phyloP scores from a whole-genome alignment of 2,113 vertebrate species.

The Argyrosomus japonicus region DNA sequence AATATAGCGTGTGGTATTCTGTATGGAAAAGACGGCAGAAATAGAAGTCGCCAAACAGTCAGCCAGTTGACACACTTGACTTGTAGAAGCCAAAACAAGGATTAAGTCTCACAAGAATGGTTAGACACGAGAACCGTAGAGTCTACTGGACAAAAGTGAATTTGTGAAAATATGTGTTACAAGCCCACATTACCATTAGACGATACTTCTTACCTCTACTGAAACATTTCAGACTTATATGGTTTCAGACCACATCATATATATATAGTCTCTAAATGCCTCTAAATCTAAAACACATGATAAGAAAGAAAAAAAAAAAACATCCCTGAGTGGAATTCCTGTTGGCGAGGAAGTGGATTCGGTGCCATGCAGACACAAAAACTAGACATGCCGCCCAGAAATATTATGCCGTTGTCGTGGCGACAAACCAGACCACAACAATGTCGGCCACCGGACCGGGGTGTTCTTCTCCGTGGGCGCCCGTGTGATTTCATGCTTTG shows the following conservation, averaged over 20 bases:
- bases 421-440: conserved; percentile 67
- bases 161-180: background rate
- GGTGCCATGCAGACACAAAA: conserved; percentile 66
- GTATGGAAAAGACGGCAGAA: conserved; percentile 73
- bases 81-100: conserved; percentile 53
- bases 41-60: conserved; percentile 66
- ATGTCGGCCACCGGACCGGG: conserved; percentile 33
- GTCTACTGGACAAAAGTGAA: background rate
- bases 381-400: conserved; percentile 59
- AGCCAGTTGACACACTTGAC: conserved; percentile 54
- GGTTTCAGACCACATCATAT: conserved; percentile 43
- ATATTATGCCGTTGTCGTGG: conserved; percentile 66
- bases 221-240: conserved; percentile 21
- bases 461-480: conserved; percentile 25
- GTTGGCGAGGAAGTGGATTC: conserved; percentile 46
- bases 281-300: conserved; percentile 75
- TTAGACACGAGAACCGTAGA: conserved; percentile 5
- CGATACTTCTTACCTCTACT: conserved; percentile 35
- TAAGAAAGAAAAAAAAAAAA: conserved; percentile 17
- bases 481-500: conserved; percentile 42
- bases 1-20: conserved; percentile 72
- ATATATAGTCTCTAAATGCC: conserved; percentile 39
- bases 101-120: conserved; percentile 37
- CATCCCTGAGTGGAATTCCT: conserved; percentile 45
- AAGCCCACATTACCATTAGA: conserved; percentile 7